A percentile compares a stretch with the other conserved stretches of the same genome.
Conservation (phyloP, 2,797 vertebrate species). For the Sebastes matsubarae region DNA sequence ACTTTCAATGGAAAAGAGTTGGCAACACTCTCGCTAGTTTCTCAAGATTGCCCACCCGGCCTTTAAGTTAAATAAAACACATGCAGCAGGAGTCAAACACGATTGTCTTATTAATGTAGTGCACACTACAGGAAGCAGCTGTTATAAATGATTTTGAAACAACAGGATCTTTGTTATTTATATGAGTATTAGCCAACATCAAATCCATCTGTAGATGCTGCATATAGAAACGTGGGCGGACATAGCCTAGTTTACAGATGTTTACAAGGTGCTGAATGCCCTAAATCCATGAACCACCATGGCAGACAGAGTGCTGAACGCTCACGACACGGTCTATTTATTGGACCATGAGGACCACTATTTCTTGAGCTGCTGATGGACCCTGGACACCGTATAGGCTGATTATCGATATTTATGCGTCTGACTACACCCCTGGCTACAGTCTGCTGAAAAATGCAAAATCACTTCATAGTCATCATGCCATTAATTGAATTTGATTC, state of each 20-base stretch:
- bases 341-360: slow-evolving; percentile 10
- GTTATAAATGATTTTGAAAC: background rate
- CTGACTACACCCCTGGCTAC: background rate
- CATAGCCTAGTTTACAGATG: background rate
- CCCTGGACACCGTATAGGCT: background rate
- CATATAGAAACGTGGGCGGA: background rate
- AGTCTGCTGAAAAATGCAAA: slow-evolving; percentile 5
- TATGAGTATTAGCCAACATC: background rate
- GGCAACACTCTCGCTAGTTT: too few species aligned
- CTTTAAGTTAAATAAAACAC: background rate
- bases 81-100: background rate
- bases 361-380: slow-evolving; percentile 21
- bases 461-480: background rate
- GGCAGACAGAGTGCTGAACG: slow-evolving; percentile 6
- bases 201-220: background rate
- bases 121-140: background rate
- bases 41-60: too few species aligned
- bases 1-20: too few species aligned
- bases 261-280: slow-evolving; percentile 4
- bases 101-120: background rate
- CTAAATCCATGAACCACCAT: background rate
- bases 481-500: background rate
- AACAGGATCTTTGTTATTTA: background rate
- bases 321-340: slow-evolving; percentile 29
- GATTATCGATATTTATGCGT: slow-evolving; percentile 24